These are phyloP conservation scores for Semicossyphus pulcher DNA, from an alignment of 2,113 vertebrate genomes.

Conservation along the genomic window DNA sequence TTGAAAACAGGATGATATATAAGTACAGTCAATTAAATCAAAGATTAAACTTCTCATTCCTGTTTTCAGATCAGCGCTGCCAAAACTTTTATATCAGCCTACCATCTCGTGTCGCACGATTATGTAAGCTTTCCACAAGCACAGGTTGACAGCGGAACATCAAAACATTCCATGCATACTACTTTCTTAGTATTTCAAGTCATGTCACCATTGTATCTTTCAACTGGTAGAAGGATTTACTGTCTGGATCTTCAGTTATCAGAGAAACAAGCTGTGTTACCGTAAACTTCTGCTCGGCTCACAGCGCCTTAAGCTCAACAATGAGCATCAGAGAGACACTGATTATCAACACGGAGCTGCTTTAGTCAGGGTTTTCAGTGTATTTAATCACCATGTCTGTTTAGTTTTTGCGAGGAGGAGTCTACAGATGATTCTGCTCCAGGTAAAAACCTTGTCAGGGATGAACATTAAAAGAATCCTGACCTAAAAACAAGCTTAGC, in stretches of 20 bases:
- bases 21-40: too few species aligned
- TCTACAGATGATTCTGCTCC: background rate
- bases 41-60: too few species aligned
- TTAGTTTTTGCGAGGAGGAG: background rate
- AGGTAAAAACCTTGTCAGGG: background rate
- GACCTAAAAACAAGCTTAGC: background rate
- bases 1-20: too few species aligned
- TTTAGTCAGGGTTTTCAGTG: background rate
- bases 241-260: too few species aligned
- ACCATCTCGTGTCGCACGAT: too few species aligned
- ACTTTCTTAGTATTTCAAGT: too few species aligned
- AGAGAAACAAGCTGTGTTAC: background rate
- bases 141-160: too few species aligned
- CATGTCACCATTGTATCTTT: background rate
- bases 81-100: too few species aligned
- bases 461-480: background rate
- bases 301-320: background rate
- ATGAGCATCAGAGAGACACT: background rate
- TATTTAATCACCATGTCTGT: background rate
- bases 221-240: too few species aligned
- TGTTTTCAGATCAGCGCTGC: too few species aligned
- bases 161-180: too few species aligned
- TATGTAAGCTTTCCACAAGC: too few species aligned
- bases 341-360: background rate
- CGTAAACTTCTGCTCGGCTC: background rate